Percentiles rank a stretch among this genome's conserved stretches.
phyloP scores from a whole-genome alignment of 2,888 invertebrate genomes.

The Panorpa germanica region DNA sequence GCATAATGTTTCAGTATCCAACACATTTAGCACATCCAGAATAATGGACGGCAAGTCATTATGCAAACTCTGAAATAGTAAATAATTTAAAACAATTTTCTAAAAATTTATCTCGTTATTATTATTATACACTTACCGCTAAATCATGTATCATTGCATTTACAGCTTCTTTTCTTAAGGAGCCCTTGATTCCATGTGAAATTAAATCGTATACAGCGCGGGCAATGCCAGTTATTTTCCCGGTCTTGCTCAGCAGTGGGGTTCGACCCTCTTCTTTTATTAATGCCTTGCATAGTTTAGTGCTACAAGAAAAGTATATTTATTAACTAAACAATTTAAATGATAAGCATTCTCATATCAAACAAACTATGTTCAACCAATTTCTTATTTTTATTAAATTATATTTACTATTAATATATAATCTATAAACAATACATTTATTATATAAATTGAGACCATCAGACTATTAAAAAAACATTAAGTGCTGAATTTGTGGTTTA shows the following conservation, averaged over 20 bases:
- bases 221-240: slow-evolving; percentile 44
- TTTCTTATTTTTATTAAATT: too few species aligned
- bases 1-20: slow-evolving; percentile 63
- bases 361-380: too few species aligned
- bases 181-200: slow-evolving; percentile 56
- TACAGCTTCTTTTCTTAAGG: slow-evolving; percentile 59
- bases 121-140: slow-evolving; percentile 34
- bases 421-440: too few species aligned
- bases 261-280: slow-evolving; percentile 42
- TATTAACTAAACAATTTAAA: slow-evolving; percentile 12
- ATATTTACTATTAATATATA: too few species aligned
- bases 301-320: too few species aligned
- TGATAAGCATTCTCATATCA: slow-evolving; percentile 4
- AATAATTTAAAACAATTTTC: slow-evolving; percentile 8
- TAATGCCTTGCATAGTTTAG: slow-evolving; percentile 41
- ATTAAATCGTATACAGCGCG: slow-evolving; percentile 64
- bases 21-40: slow-evolving; percentile 65
- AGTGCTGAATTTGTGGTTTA: too few species aligned
- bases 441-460: too few species aligned
- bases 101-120: neutral
- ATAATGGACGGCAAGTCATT: slow-evolving; percentile 65
- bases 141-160: slow-evolving; percentile 55
- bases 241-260: slow-evolving; percentile 40
- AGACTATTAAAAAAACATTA: too few species aligned
- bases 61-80: slow-evolving; percentile 43